Percentiles rank a stretch among this genome's conserved stretches.
phyloP scores from a whole-genome alignment of 1,140 invertebrate species.

The Popillia japonica region DNA sequence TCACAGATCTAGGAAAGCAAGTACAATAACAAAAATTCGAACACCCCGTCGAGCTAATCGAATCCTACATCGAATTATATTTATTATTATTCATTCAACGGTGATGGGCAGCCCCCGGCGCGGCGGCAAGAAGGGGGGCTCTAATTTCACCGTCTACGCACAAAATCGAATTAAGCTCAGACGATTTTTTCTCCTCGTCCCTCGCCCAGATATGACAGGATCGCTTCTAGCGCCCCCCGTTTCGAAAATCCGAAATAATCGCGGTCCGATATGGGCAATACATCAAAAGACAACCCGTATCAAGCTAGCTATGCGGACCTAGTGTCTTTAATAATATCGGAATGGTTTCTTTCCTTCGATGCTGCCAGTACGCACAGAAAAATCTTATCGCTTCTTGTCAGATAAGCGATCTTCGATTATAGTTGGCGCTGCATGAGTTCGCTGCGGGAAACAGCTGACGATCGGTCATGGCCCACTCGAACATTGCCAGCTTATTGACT shows the following conservation, averaged over 20 bases:
- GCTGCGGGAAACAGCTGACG: slow-evolving; percentile 55
- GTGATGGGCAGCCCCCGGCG: background rate
- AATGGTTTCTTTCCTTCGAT: background rate
- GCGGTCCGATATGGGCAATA: slow-evolving; percentile 17
- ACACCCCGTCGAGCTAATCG: slow-evolving; percentile 17
- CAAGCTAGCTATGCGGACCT: background rate
- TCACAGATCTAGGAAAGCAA: slow-evolving; percentile 1
- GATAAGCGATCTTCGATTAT: slow-evolving; percentile 57
- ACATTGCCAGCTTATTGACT: slow-evolving; percentile 55
- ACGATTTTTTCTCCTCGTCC: background rate
- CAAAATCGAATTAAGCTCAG: slow-evolving; percentile 28
- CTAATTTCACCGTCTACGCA: slow-evolving; percentile 29
- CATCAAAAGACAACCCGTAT: slow-evolving; percentile 25
- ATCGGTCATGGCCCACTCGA: slow-evolving; percentile 57
- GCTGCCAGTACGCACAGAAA: background rate
- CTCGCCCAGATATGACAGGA: background rate
- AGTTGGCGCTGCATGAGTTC: slow-evolving; percentile 54
- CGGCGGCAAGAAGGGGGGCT: background rate
- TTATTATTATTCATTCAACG: slow-evolving; percentile 29
- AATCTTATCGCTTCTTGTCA: slow-evolving; percentile 50
- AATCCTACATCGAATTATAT: slow-evolving; percentile 35
- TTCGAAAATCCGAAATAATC: slow-evolving; percentile 23
- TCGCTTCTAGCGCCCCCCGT: background rate
- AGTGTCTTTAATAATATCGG: slow-evolving; percentile 21
- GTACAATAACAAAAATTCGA: slow-evolving; percentile 28